Evolutionary conservation across 2,797 vertebrate genomes (phyloP).

Genomic region (Tenualosa thibaudeaui): DNA sequence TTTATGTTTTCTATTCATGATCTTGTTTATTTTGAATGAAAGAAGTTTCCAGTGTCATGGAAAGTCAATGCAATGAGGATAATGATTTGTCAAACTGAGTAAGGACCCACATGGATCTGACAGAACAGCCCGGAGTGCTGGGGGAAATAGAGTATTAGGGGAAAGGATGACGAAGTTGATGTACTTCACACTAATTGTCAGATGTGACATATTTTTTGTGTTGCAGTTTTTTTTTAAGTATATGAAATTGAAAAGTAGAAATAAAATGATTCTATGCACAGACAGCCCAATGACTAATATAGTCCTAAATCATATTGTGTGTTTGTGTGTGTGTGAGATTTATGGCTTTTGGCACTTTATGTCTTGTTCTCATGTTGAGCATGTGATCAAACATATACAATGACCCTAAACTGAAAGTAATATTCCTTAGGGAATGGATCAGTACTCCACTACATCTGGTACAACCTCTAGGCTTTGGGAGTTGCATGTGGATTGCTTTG

Average conservation of each 20-base stretch:
- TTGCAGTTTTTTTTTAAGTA: too few species aligned
- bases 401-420: too few species aligned
- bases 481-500: neutral
- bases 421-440: too few species aligned
- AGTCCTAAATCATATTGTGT: neutral
- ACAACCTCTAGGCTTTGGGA: neutral
- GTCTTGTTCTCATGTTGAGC: neutral
- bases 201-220: neutral
- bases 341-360: neutral
- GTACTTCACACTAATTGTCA: neutral
- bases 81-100: neutral
- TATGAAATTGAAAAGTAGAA: too few species aligned
- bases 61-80: neutral
- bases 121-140: neutral
- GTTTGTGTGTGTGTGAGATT: neutral
- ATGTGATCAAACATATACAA: slow-evolving; percentile 52
- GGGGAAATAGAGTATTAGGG: too few species aligned
- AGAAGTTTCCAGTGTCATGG: neutral
- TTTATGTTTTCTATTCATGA: neutral
- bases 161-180: too few species aligned
- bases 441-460: neutral
- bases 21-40: neutral
- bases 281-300: neutral
- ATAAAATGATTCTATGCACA: too few species aligned
- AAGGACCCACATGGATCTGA: neutral